phyloP scores from a whole-genome alignment of 35 echinoderm and acorn worm species.

The Antedon bifida region DNA sequence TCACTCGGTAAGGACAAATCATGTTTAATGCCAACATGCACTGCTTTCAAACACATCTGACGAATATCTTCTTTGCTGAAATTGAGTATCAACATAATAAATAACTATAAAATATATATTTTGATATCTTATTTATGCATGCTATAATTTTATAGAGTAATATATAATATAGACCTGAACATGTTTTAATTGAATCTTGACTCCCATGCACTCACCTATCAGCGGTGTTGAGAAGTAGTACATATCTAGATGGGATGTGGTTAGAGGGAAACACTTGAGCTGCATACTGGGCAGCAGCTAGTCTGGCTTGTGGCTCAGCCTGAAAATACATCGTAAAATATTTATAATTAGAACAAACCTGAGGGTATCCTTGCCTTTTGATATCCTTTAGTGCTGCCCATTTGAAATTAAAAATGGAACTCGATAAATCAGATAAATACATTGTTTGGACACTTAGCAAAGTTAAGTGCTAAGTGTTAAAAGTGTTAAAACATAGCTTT shows the following conservation, averaged over 20 bases:
- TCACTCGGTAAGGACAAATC: neutral
- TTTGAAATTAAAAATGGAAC: too few relatives aligned
- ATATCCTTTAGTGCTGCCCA: too few relatives aligned
- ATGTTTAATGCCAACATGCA: neutral
- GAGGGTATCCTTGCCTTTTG: too few relatives aligned
- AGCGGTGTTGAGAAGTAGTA: conserved; percentile 74
- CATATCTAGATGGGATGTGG: conserved; percentile 65
- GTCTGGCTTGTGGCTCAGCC: conserved; percentile 51
- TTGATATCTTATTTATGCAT: too few relatives aligned
- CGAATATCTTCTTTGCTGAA: neutral
- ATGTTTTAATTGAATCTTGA: too few relatives aligned
- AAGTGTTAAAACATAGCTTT: too few relatives aligned
- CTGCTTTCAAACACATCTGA: neutral
- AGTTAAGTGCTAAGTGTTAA: too few relatives aligned
- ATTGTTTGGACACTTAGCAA: too few relatives aligned
- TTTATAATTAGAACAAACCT: neutral
- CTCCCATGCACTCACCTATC: conserved; percentile 90
- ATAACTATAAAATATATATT: too few relatives aligned
- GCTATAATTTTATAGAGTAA: too few relatives aligned
- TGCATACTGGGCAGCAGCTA: conserved; percentile 65
- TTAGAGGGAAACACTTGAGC: conserved; percentile 53
- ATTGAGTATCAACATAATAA: neutral
- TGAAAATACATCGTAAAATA: conserved; percentile 6
- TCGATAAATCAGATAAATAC: too few relatives aligned
- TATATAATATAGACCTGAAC: too few relatives aligned